Conservation (phyloP, 2,113 vertebrate genomes). For the Limanda limanda region DNA sequence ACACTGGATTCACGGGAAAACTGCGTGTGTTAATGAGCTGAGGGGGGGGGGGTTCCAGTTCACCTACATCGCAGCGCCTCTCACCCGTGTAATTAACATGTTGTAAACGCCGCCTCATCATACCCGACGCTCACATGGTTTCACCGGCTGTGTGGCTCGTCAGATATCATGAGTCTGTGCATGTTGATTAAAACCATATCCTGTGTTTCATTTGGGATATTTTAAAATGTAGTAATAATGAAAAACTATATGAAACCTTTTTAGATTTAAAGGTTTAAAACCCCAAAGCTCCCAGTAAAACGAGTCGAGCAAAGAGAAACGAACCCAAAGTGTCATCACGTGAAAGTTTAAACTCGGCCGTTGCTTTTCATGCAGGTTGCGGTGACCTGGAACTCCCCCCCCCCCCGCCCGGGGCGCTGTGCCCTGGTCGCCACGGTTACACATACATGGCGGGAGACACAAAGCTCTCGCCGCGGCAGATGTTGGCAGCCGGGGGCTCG, state of each 20-base stretch:
- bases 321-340: background rate
- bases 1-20: background rate
- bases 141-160: constrained; percentile 22
- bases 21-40: constrained; percentile 6
- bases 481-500: constrained; percentile 44
- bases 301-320: background rate
- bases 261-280: background rate
- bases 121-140: constrained; percentile 10
- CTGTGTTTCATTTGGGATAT: background rate
- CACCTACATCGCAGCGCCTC: constrained; percentile 20
- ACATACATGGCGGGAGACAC: constrained; percentile 81
- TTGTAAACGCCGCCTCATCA: constrained; percentile 36
- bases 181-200: background rate
- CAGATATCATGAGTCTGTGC: background rate
- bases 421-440: constrained; percentile 47
- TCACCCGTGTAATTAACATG: constrained; percentile 17
- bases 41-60: constrained; percentile 30
- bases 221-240: background rate
- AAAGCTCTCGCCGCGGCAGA: constrained; percentile 79
- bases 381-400: constrained; percentile 60
- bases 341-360: background rate
- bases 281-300: background rate
- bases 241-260: background rate
- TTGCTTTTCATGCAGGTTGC: constrained; percentile 50
- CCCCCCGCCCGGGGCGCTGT: background rate